Evolutionary conservation across 1,140 invertebrate genomes (phyloP).

Genomic region (Diorhabda elongata): DNA sequence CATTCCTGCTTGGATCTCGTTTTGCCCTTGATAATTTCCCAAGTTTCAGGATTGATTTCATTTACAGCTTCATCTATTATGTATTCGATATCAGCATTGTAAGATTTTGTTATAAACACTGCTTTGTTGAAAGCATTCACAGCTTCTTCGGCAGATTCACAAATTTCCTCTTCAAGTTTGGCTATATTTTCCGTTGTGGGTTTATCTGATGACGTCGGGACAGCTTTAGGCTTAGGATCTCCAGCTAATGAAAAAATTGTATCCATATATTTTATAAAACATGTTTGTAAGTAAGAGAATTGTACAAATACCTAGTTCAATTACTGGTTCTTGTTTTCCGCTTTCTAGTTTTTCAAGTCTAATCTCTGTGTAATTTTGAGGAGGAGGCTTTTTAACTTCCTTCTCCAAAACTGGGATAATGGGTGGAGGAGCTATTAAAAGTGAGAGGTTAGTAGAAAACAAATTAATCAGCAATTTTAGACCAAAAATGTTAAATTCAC

Average conservation of each 20-base stretch:
- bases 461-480: neutral
- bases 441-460: conserved; percentile 3
- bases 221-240: conserved; percentile 30
- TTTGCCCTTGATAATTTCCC: conserved; percentile 58
- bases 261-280: neutral
- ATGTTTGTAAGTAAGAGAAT: neutral
- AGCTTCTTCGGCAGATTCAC: conserved; percentile 52
- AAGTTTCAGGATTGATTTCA: conserved; percentile 51
- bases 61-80: conserved; percentile 58
- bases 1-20: conserved; percentile 52
- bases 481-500: no score
- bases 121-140: conserved; percentile 56
- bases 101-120: conserved; percentile 52
- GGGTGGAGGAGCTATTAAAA: conserved; percentile 36
- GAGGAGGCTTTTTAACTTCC: conserved; percentile 29
- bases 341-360: conserved; percentile 35
- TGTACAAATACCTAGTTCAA: conserved; percentile 24
- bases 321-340: conserved; percentile 21
- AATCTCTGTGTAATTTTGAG: conserved; percentile 37
- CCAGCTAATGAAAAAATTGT: conserved; percentile 25
- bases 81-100: conserved; percentile 57
- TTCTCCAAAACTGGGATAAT: conserved; percentile 39
- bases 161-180: conserved; percentile 56
- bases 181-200: conserved; percentile 46
- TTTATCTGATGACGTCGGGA: conserved; percentile 11